Evolutionary conservation across 2,888 invertebrate genomes (phyloP), one percentile per base, ranked within the genome.

Genomic region (Eupeodes latifasciatus): DNA sequence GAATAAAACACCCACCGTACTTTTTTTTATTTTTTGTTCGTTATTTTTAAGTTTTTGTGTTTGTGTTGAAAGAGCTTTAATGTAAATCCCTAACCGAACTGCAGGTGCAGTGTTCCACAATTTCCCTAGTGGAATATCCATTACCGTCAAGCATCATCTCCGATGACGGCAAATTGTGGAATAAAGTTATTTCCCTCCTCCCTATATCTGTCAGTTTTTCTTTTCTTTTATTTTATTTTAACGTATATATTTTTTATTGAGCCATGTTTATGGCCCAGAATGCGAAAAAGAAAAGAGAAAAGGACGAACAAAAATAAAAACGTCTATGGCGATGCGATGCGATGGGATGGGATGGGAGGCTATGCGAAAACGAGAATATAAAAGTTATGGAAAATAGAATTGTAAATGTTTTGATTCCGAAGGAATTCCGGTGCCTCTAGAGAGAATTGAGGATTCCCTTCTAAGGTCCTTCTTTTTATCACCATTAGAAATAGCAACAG

Each of bases 151-250:
- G 79, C 69, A 53, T 51, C 59, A 61, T 62, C 69, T 51, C 75
- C 78, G 75, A 79, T 82, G 82, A 79, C 64, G 82, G 86, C 69
- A 83, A 83, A 86, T 86, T 86, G 86, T 79, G 86, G 79, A 79
- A 83, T 87, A 83, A 76, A 83, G 79, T 83, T 76, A 61, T 79
- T 72, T 83, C 71, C 86, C 44, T 64, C 51, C 51, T 85, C 55
- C 66, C 66, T 61, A 72, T 72, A 59, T 34, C 72, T 59, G n/a
- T 11, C 11, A 44, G 12, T 57, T 34, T 55, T 64, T 64, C 53
- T 64, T 64, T 57, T 71, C 71, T 7, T 11, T 55, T 9, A 27
- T 19, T 64, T 10, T 62, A 40, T n/a, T 6, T 6, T 14, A 14
- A 14, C n/a, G 14, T 53, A 16, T 16, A 53, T 64, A 19, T 79